Evolutionary conservation across 2,797 vertebrate genomes (phyloP), one percentile per base, ranked within the genome.

Genomic region (Champsocephalus esox): DNA sequence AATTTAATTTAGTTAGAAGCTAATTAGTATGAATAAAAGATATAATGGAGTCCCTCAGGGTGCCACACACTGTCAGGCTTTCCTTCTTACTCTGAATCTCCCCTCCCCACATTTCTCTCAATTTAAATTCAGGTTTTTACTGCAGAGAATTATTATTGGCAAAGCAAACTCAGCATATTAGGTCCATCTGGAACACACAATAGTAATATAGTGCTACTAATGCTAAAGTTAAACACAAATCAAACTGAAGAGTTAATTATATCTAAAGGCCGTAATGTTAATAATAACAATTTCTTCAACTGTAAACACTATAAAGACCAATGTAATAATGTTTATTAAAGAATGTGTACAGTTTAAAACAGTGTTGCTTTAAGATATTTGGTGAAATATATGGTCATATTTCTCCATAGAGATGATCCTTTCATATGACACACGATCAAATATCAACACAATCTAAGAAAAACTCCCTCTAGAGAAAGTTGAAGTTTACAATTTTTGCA

Each of bases 1-100:
- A 92, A 88, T 86, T 92, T 92, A 89, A 93, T 89, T 92, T 91
- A 67, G 85, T 88, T 88, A 84, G 81, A 87, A 89, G 83, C 84
- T 88, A 92, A 93, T 93, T 93, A 90, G 89, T 87, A 92, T 90
- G 90, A 93, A 92, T 92, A 92, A 92, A 93, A 91, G 87, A 93
- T 92, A 83, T 80, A 76, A 68, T 11, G 51, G 79, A 78, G 79
- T 88, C 89, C 91, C 92, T 79, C 64, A 73, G 88, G 89, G 81
- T 83, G 76, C 64, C 79, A 73, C 82, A 84, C 82, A 86, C 81
- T 92, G 89, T 92, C 88, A 88, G 81, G 63, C 66, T 81, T 83
- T 81, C 80, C 71, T 59, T 88, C 81, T 80, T 64, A 85, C 65
- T 46, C 57, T 61, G 65, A 46, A n/a, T 16, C 61, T 5, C 24